These are phyloP conservation scores for Blera fallax DNA, from an alignment of 2,888 invertebrate species.

Conservation along the genomic window DNA sequence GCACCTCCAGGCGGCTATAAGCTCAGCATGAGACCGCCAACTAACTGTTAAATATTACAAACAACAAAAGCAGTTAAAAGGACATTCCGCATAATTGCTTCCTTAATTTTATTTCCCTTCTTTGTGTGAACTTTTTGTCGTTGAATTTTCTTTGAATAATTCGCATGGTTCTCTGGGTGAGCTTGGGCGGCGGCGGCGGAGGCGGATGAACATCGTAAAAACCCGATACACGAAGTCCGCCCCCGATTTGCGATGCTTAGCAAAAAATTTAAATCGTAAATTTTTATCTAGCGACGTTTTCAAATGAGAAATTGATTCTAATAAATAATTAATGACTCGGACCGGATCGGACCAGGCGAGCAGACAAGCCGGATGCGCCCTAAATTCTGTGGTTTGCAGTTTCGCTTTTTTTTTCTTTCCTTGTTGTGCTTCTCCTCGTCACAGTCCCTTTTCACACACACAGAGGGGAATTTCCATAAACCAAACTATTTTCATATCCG, in stretches of 20 bases:
- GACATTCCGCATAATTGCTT: constrained; percentile 52
- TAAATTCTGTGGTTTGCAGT: constrained; percentile 57
- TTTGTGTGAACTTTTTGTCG: constrained; percentile 7
- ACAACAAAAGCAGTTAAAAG: constrained; percentile 44
- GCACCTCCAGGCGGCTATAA: constrained; percentile 25
- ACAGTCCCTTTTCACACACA: background rate
- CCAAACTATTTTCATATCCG: constrained; percentile 67
- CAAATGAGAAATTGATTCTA: constrained; percentile 64
- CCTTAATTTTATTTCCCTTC: constrained; percentile 26
- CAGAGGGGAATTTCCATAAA: constrained; percentile 47
- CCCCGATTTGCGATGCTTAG: constrained; percentile 13
- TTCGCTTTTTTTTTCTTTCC: background rate
- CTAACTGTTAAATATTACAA: constrained; percentile 44
- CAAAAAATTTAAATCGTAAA: constrained; percentile 24
- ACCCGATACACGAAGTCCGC: background rate
- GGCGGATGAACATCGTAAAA: constrained; percentile 22
- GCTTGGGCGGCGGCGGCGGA: background rate
- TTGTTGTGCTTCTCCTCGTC: background rate
- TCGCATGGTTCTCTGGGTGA: background rate
- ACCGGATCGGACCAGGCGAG: constrained; percentile 17
- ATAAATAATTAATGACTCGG: constrained; percentile 67
- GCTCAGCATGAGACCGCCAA: background rate
- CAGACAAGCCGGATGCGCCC: constrained; percentile 62
- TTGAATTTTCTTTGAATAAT: background rate
- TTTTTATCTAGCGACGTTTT: constrained; percentile 60